A percentile compares a stretch with the other conserved stretches of the same genome.
These are phyloP conservation scores for Athene cunicularia DNA, from an alignment of 2,113 vertebrate genomes.

Conservation along the genomic window DNA sequence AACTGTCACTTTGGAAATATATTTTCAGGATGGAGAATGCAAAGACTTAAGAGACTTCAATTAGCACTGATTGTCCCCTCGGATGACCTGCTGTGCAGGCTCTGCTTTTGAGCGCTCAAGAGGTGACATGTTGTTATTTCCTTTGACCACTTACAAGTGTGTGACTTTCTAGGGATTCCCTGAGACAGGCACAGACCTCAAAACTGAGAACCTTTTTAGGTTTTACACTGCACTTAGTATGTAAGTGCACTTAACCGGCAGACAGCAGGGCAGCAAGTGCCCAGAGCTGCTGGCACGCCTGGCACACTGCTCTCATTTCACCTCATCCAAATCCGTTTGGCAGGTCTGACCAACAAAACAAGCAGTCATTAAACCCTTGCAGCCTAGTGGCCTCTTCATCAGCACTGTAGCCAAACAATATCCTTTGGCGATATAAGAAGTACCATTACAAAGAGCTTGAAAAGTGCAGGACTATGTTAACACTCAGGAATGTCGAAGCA, in stretches of 20 bases:
- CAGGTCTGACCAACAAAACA: neutral
- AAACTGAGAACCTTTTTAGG: neutral
- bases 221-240: neutral
- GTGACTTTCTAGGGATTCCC: neutral
- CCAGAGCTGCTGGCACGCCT: accelerated
- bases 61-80: neutral
- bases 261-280: neutral
- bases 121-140: neutral
- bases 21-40: neutral
- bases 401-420: neutral
- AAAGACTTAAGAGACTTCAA: neutral
- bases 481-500: neutral
- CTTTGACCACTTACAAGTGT: neutral
- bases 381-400: neutral
- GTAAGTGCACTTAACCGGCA: neutral
- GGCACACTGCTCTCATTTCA: neutral
- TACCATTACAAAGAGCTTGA: neutral
- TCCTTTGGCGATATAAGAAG: neutral
- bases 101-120: neutral
- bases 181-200: neutral
- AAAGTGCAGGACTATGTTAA: neutral
- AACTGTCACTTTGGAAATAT: neutral
- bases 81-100: accelerated
- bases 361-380: neutral
- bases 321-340: neutral